Evolutionary conservation across 2,113 vertebrate genomes (phyloP).

Genomic region (Phyllostomus hastatus): DNA sequence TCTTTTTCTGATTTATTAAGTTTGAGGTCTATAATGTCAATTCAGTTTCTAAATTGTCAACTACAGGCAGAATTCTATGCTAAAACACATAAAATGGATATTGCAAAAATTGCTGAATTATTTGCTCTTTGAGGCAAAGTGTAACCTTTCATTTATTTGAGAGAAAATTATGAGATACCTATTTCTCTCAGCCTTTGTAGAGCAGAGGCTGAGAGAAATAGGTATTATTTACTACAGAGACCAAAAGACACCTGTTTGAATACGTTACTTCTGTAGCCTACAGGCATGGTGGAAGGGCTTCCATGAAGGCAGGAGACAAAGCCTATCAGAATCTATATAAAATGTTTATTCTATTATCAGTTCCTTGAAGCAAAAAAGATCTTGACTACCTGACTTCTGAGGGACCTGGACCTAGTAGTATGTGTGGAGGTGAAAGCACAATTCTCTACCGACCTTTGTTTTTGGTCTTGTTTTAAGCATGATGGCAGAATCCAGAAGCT

Average conservation of each 20-base stretch:
- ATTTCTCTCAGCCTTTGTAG: not conserved
- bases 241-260: not conserved
- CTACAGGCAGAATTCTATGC: not conserved
- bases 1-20: not conserved
- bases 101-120: not conserved
- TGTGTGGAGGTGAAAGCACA: not conserved
- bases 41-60: not conserved
- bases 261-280: not conserved
- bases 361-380: slow-evolving; percentile 6
- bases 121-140: not conserved
- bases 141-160: not conserved
- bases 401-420: not conserved
- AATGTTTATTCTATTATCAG: not conserved
- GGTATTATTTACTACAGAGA: not conserved
- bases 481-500: not conserved
- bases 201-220: not conserved
- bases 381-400: not conserved
- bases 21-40: not conserved
- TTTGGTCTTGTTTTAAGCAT: not conserved
- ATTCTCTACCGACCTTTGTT: not conserved
- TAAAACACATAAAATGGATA: not conserved
- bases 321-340: not conserved
- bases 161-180: not conserved
- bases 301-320: not conserved
- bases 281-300: not conserved